A percentile compares a stretch with the other conserved stretches of the same genome.
Conservation (phyloP, 2,888 invertebrate genomes). For the Cyclophora albipunctata region DNA sequence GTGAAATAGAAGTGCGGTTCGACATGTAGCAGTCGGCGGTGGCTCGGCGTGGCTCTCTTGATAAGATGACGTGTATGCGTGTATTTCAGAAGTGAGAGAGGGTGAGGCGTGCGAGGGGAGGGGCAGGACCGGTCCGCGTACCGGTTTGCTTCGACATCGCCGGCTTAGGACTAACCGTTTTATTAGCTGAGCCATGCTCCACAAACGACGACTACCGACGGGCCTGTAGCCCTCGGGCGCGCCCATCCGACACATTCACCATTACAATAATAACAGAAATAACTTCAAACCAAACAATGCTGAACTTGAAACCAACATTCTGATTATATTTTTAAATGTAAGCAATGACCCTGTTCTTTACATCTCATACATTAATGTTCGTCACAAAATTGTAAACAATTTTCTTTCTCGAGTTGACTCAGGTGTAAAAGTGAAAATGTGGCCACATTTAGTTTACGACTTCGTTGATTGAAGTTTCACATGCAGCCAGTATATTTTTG, state of each 20-base stretch:
- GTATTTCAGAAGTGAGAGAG: constrained; percentile 53
- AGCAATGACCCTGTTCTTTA: constrained; percentile 13
- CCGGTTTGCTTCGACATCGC: constrained; percentile 66
- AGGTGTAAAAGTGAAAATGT: constrained; percentile 56
- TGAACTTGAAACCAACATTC: not conserved
- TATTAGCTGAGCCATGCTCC: constrained; percentile 68
- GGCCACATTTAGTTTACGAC: constrained; percentile 39
- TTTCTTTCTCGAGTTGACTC: constrained; percentile 52
- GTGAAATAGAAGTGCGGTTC: constrained; percentile 62
- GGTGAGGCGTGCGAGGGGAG: constrained; percentile 41
- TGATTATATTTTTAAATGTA: constrained; percentile 22
- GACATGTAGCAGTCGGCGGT: constrained; percentile 45
- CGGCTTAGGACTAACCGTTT: constrained; percentile 69
- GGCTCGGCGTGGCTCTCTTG: constrained; percentile 49
- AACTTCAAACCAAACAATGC: no score
- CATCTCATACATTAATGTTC: constrained; percentile 3
- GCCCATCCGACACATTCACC: constrained; percentile 4
- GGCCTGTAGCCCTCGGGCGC: constrained; percentile 33
- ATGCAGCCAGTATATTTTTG: no score
- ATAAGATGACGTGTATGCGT: constrained; percentile 67
- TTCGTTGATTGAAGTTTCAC: constrained; percentile 18
- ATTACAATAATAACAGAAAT: constrained; percentile 23
- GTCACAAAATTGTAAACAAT: constrained; percentile 41
- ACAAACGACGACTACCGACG: constrained; percentile 57
- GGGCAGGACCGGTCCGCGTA: constrained; percentile 61